These are phyloP conservation scores for Diabrotica undecimpunctata DNA, from an alignment of 1,140 invertebrate species.

Conservation along the genomic window DNA sequence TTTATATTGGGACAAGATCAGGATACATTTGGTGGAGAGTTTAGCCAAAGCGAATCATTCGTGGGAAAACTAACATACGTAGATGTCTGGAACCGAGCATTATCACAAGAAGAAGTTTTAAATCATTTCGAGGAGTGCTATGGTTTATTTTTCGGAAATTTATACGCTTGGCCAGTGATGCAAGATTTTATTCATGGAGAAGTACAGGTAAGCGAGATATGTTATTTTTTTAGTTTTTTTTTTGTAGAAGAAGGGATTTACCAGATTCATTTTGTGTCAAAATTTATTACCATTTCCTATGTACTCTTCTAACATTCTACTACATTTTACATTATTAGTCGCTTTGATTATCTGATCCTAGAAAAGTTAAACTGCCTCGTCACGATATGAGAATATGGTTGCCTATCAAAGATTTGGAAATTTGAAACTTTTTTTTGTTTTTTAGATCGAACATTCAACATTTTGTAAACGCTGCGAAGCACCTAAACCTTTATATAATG, in stretches of 20 bases:
- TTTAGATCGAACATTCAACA: slow-evolving; percentile 47
- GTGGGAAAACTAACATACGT: slow-evolving; percentile 58
- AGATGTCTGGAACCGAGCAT: slow-evolving; percentile 59
- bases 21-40: slow-evolving; percentile 59
- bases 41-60: slow-evolving; percentile 64
- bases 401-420: no score
- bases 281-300: no score
- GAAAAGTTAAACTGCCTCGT: no score
- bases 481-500: slow-evolving; percentile 48
- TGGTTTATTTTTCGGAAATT: slow-evolving; percentile 51
- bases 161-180: slow-evolving; percentile 62
- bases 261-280: no score
- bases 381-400: no score
- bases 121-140: slow-evolving; percentile 53
- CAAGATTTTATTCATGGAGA: slow-evolving; percentile 54
- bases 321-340: no score
- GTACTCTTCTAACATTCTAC: no score
- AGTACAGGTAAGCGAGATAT: slow-evolving; percentile 46
- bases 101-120: slow-evolving; percentile 49
- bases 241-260: no score
- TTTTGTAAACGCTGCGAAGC: slow-evolving; percentile 55
- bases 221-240: no score
- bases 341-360: no score
- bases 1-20: slow-evolving; percentile 71
- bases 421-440: slow-evolving; percentile 2